Evolutionary conservation across 2,888 invertebrate genomes (phyloP).

Genomic region (Phania funesta): DNA sequence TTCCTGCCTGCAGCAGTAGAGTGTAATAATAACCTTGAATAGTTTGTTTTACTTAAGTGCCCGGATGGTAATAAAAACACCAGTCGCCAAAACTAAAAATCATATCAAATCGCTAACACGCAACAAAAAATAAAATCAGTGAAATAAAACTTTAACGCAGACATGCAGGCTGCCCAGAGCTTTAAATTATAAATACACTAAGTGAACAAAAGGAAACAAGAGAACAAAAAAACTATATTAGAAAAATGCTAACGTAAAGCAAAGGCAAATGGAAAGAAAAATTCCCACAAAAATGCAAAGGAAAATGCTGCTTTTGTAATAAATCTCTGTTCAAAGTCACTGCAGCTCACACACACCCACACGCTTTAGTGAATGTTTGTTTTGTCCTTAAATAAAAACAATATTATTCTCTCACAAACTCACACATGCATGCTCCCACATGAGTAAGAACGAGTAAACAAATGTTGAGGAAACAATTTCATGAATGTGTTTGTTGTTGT

Average conservation of each 20-base stretch:
- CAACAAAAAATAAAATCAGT: slow-evolving; percentile 4
- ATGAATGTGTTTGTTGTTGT: neutral
- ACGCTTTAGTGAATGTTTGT: neutral
- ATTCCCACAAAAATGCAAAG: slow-evolving; percentile 20
- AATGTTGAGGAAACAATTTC: neutral
- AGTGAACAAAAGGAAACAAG: neutral
- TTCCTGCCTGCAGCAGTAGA: slow-evolving; percentile 6
- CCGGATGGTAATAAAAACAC: slow-evolving; percentile 3
- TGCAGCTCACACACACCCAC: neutral
- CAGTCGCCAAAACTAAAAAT: neutral
- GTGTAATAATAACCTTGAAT: neutral
- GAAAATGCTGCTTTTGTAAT: slow-evolving; percentile 22
- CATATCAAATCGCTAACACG: neutral
- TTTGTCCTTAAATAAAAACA: neutral
- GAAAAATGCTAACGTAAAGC: neutral
- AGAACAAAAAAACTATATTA: neutral
- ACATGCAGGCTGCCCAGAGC: slow-evolving; percentile 19
- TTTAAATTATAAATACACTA: neutral
- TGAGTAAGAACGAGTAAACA: neutral
- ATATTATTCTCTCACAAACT: neutral
- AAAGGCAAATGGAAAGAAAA: neutral
- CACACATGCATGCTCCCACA: neutral
- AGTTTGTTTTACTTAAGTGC: neutral
- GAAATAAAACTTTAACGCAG: neutral
- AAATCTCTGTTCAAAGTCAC: no score